These are phyloP conservation scores for Pluvianellus socialis DNA, from an alignment of 2,113 vertebrate species.

Conservation along the genomic window DNA sequence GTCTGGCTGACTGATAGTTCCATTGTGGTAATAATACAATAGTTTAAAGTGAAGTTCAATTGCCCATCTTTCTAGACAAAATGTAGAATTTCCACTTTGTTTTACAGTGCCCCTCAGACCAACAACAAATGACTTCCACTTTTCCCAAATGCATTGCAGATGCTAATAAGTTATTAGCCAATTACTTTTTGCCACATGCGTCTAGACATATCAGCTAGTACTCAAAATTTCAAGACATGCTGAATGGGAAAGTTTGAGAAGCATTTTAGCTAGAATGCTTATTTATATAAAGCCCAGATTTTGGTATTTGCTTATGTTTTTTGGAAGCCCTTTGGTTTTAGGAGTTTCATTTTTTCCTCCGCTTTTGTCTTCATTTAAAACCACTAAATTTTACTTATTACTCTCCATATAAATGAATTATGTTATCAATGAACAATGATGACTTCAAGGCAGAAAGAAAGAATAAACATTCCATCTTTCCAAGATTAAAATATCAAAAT, in stretches of 20 bases:
- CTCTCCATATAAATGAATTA: not conserved
- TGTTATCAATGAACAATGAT: not conserved
- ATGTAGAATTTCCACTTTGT: constrained; percentile 9
- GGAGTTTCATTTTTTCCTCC: not conserved
- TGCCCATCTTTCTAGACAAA: constrained; percentile 50
- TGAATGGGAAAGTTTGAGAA: not conserved
- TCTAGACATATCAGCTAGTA: not conserved
- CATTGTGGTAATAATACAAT: constrained; percentile 27
- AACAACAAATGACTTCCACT: not conserved
- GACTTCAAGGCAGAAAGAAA: not conserved
- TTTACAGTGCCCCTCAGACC: constrained; percentile 16
- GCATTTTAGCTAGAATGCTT: not conserved
- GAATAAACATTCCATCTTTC: not conserved
- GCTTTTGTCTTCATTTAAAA: not conserved
- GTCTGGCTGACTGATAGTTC: constrained; percentile 37
- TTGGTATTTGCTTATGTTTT: not conserved
- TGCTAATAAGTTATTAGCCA: constrained; percentile 50
- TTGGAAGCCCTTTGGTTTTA: not conserved
- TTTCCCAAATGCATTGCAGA: constrained; percentile 13
- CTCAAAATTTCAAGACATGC: not conserved
- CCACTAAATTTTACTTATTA: not conserved
- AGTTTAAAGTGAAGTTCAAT: constrained; percentile 43
- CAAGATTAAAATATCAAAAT: not conserved
- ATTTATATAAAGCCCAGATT: not conserved
- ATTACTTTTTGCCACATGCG: constrained; percentile 29